These are phyloP conservation scores for Clostera curtula DNA, from an alignment of 2,888 invertebrate species.

Conservation along the genomic window DNA sequence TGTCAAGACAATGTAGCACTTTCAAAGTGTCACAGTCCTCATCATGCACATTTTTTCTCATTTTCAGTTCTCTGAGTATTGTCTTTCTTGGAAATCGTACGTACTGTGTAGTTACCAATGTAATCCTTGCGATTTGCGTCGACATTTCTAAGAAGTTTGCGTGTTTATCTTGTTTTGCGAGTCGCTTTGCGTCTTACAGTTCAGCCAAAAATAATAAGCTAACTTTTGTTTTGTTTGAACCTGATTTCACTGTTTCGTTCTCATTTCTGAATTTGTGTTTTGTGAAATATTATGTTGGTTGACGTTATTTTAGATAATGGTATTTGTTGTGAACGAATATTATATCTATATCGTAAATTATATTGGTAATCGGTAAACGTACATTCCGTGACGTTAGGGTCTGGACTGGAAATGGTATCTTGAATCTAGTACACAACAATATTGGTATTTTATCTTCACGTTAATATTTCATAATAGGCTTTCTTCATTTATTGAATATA, in stretches of 20 bases:
- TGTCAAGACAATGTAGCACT: slow-evolving; percentile 21
- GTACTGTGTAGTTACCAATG: slow-evolving; percentile 40
- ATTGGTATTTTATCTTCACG: too few species aligned
- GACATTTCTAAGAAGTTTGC: slow-evolving; percentile 59
- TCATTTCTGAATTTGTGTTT: slow-evolving; percentile 22
- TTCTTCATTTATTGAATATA: slow-evolving; percentile 13
- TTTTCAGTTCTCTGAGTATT: slow-evolving; percentile 32
- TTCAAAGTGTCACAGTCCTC: slow-evolving; percentile 32
- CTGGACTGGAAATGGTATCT: too few species aligned
- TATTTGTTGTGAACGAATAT: slow-evolving; percentile 5
- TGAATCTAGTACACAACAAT: too few species aligned
- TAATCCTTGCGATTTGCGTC: slow-evolving; percentile 51
- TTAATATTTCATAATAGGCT: too few species aligned
- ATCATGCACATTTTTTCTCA: slow-evolving; percentile 22
- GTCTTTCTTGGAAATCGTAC: slow-evolving; percentile 38
- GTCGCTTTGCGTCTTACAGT: slow-evolving; percentile 54
- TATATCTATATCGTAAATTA: background rate
- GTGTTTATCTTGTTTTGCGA: slow-evolving; percentile 56
- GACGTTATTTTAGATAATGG: slow-evolving; percentile 16
- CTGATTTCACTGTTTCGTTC: slow-evolving; percentile 35
- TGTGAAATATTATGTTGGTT: slow-evolving; percentile 9
- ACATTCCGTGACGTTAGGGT: too few species aligned
- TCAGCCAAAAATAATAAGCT: slow-evolving; percentile 55
- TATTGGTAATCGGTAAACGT: too few species aligned
- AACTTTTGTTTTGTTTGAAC: slow-evolving; percentile 44